Evolutionary conservation across 1,140 invertebrate genomes (phyloP), one percentile per base, ranked within the genome.

Genomic region (Onthophagus taurus): DNA sequence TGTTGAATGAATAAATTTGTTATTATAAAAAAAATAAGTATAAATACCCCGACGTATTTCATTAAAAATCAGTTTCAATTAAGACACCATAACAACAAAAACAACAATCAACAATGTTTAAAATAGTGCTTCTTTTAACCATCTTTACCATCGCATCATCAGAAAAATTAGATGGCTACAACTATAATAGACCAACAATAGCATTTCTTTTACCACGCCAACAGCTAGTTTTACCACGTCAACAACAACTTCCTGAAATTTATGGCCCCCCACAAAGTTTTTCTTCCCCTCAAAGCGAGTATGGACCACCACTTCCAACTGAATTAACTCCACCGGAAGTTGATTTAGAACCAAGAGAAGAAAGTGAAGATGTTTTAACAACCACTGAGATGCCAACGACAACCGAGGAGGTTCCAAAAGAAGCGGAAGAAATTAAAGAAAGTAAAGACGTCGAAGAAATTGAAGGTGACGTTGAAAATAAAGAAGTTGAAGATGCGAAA

Each of bases 351-450:
- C 47, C 47, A 8, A 31, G 38, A 7, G 47, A 49, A 42, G 43
- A 18, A 30, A 31, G 16, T 6, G 23, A 33, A 31, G 20, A 45
- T 26, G 8, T 23, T 6, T 39, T 43, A 39, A 35, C 31, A n/a
- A 54, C 52, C 4, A 47, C 55, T 11, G 50, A 53, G 26, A 43
- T 48, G 6, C 50, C 55, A 41, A 49, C 45, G 4, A 48, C 45
- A 24, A 49, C 45, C 9, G 46, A 42, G 14, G 36, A 47, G 47
- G 16, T 36, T 6, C n/a, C n/a, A n/a, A n/a, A n/a, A n/a, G 41
- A 21, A 31, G 12, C 21, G 23, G 35, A 44, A 11, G 16, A 51
- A 50, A 26, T 42, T 31, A 36, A 54, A 49, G 24, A 17, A 17
- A 31, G 31, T 43, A 17, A 48, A 43, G 11, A 37, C 21, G 14